Base-by-base conservation (phyloP, 2,113 vertebrate genomes). In the Otis tarda region DNA sequence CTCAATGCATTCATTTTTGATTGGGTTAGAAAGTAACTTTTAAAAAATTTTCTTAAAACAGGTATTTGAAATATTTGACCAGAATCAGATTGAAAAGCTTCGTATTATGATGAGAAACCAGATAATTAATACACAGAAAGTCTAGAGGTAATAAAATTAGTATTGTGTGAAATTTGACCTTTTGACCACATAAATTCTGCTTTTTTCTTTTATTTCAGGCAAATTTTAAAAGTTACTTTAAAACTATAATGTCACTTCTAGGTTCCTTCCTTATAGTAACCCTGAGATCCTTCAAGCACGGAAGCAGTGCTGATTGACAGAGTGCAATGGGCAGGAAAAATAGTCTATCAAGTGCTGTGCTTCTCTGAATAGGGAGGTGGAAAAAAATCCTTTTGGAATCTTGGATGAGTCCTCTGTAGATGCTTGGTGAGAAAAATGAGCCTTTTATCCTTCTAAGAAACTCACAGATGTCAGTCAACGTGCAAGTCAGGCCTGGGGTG, bases 391-490 rank as follows among this genome's bases (percentile, higher is more conserved):
- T 74, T n/a, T 47, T 57, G 33, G 31, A 61, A 63, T 80, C 35
- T 75, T 83, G 12, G 33, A 28, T 43, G 18, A 20, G 30, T 52
- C 12, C 33, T 60, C 17, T 55, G 78, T 12, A 61, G 59, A 24
- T 60, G 6, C 17, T 22, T 60, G 24, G 3, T 39, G 47, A 80
- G 45, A 56, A 65, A 70, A 70, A 45, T 28, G 35, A 53, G 25
- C 33, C 21, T 71, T 45, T 9, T 11, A 27, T 39, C 30, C 33
- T 67, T 45, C 14, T 49, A 23, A 50, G 33, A 27, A 39, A 12
- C 27, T 22, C 6, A 3, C 11, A 47, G 71, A 47, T 67, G 27
- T 15, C 9, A 50, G 12, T 25, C 47, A 43, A 20, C 0, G 0
- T 14, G 0, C 12, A 21, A 63, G 22, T 75, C 14, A 35, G 24